These are phyloP conservation scores for Calephelis nemesis DNA, from an alignment of 1,140 invertebrate species.

Conservation along the genomic window DNA sequence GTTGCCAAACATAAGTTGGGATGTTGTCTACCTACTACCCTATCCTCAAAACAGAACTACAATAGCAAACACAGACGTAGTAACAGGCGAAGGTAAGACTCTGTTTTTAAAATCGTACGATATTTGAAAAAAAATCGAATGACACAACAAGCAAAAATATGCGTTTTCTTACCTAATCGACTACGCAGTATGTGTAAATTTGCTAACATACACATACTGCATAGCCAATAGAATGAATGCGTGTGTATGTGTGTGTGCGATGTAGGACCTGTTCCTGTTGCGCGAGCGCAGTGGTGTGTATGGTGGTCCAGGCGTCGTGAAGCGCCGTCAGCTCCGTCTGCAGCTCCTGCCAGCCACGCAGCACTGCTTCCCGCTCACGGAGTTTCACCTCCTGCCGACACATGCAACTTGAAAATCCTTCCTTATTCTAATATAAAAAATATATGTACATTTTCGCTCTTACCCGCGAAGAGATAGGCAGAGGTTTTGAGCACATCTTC, in stretches of 20 bases:
- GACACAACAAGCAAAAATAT: no score
- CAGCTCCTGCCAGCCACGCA: conserved; percentile 61
- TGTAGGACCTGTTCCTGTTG: conserved; percentile 81
- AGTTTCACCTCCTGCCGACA: conserved; percentile 41
- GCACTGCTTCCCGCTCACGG: conserved; percentile 49
- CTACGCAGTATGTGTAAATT: no score
- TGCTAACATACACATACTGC: no score
- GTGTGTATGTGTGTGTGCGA: no score
- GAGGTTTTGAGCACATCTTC: no score
- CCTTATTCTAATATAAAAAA: neutral
- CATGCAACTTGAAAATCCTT: neutral
- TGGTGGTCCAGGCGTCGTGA: conserved; percentile 79
- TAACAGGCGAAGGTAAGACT: no score
- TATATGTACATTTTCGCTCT: neutral
- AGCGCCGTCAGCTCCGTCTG: conserved; percentile 72
- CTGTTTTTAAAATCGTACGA: no score
- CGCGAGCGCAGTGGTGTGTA: conserved; percentile 79
- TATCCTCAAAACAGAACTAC: neutral
- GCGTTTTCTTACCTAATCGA: no score
- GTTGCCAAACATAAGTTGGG: conserved; percentile 13
- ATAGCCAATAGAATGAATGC: no score
- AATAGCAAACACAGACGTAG: conserved; percentile 25
- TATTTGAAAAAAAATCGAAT: no score
- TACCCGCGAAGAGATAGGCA: no score
- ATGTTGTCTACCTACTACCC: neutral